These are phyloP conservation scores for Nerophis ophidion DNA, from an alignment of 2,113 vertebrate species.

Conservation along the genomic window DNA sequence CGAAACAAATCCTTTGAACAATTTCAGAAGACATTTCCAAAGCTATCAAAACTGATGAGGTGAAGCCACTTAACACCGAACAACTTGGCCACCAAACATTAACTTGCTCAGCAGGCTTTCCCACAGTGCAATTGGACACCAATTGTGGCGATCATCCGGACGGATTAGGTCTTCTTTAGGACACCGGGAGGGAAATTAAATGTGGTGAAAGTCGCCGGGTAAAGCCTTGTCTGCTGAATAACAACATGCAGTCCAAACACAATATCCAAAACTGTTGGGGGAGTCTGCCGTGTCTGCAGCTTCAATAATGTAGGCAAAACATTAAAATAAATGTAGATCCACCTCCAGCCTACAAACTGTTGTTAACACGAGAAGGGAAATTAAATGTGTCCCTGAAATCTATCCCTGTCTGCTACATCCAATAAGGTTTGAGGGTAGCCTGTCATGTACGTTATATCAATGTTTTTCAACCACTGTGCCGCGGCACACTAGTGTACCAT, in stretches of 20 bases:
- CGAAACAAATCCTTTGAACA: slow-evolving; percentile 47
- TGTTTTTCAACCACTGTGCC: too few species aligned
- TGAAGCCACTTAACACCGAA: neutral
- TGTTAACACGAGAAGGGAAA: neutral
- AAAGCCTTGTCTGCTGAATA: slow-evolving; percentile 54
- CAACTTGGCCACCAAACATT: neutral
- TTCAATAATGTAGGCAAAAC: too few species aligned
- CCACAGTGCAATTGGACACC: slow-evolving; percentile 47
- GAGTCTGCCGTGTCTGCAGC: too few species aligned
- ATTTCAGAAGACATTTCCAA: slow-evolving; percentile 30
- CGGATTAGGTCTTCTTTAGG: slow-evolving; percentile 63
- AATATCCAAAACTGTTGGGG: too few species aligned
- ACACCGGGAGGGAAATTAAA: neutral
- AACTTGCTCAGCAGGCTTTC: slow-evolving; percentile 13
- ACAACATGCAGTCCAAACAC: too few species aligned
- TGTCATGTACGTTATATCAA: too few species aligned
- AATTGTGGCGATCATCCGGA: slow-evolving; percentile 55
- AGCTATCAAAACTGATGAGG: neutral
- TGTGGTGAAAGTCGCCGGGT: slow-evolving; percentile 48
- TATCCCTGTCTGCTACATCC: too few species aligned
- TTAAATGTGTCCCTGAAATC: neutral
- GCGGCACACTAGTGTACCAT: too few species aligned
- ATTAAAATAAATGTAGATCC: too few species aligned
- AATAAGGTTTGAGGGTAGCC: too few species aligned
- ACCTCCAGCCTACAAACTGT: too few species aligned